Evolutionary conservation across 2,113 vertebrate genomes (phyloP).

Genomic region (Phycodurus eques): DNA sequence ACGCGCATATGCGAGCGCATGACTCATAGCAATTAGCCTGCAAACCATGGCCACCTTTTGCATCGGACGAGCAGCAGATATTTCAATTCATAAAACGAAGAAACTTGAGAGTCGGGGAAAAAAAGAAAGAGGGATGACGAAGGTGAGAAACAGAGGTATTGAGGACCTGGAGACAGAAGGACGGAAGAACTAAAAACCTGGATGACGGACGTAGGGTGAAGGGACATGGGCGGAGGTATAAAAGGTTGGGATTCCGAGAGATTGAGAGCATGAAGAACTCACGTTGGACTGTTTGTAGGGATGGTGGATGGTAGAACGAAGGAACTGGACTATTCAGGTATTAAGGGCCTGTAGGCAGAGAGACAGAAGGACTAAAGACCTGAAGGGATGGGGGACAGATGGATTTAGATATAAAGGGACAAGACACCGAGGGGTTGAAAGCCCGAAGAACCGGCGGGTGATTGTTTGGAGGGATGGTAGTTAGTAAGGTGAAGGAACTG

Average conservation of each 20-base stretch:
- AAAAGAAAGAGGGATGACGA: background rate
- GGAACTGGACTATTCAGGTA: too few species aligned
- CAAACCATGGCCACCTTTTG: conserved; percentile 51
- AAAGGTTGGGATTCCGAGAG: background rate
- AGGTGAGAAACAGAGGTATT: background rate
- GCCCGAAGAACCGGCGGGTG: conserved; percentile 28
- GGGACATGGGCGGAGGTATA: too few species aligned
- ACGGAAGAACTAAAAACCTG: too few species aligned
- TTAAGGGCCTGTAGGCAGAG: background rate
- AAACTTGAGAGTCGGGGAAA: conserved; percentile 41
- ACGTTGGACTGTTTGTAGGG: background rate
- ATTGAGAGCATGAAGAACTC: background rate
- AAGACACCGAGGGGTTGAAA: background rate
- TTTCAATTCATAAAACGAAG: conserved; percentile 62
- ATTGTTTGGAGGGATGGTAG: background rate
- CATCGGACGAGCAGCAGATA: conserved; percentile 61
- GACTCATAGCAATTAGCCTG: conserved; percentile 54
- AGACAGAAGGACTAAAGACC: background rate
- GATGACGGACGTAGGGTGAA: too few species aligned
- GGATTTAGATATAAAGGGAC: conserved; percentile 6
- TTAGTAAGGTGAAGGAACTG: background rate
- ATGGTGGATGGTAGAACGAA: too few species aligned
- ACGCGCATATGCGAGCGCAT: conserved; percentile 12
- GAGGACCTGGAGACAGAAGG: too few species aligned
- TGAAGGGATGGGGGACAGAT: background rate